These are phyloP conservation scores for Diorhabda elongata DNA, from an alignment of 1,140 invertebrate species.

Conservation along the genomic window DNA sequence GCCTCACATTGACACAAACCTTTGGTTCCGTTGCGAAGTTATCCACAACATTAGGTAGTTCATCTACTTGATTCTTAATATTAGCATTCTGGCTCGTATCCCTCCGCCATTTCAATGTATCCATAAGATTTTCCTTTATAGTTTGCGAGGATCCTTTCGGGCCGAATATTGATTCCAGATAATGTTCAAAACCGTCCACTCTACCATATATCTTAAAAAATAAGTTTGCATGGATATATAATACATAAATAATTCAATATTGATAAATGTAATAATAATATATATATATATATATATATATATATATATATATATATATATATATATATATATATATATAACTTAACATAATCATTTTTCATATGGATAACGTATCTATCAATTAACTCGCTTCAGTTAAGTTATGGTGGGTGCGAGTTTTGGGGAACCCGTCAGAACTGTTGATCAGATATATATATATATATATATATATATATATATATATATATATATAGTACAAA, in stretches of 20 bases:
- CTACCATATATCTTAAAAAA: constrained; percentile 62
- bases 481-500: not conserved
- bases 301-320: constrained; percentile 3
- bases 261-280: not conserved
- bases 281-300: not conserved
- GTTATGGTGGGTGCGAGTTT: too few relatives aligned
- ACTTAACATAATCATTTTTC: constrained; percentile 11
- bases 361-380: too few relatives aligned
- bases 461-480: constrained; percentile 18
- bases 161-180: constrained; percentile 77
- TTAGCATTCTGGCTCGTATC: constrained; percentile 39
- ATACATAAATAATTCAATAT: too few relatives aligned
- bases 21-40: constrained; percentile 57
- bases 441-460: not conserved
- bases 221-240: too few relatives aligned
- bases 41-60: constrained; percentile 59
- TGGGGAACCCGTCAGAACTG: too few relatives aligned
- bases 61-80: constrained; percentile 55
- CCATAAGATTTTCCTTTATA: constrained; percentile 51
- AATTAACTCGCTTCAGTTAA: too few relatives aligned
- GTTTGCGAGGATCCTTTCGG: constrained; percentile 62
- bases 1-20: constrained; percentile 34
- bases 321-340: constrained; percentile 18
- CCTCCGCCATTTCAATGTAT: constrained; percentile 40
- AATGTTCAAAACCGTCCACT: constrained; percentile 79